phyloP scores from a whole-genome alignment of 2,888 invertebrate species.

The Endotricha flammealis region DNA sequence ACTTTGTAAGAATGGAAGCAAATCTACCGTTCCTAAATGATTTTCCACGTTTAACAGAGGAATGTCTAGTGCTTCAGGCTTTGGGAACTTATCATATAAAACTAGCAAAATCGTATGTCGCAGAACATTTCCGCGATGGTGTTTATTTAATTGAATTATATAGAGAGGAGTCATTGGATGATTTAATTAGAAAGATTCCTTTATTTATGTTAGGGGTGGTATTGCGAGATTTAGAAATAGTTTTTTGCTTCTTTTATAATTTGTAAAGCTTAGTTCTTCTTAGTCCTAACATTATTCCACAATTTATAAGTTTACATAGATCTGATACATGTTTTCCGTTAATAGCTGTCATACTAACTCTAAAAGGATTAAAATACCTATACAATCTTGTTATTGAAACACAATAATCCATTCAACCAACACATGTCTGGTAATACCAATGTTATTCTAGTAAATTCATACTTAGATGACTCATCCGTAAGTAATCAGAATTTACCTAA shows the following conservation, averaged over 20 bases:
- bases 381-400: neutral
- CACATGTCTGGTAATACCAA: neutral
- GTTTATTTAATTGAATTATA: slow-evolving; percentile 4
- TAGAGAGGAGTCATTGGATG: slow-evolving; percentile 5
- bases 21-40: neutral
- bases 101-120: slow-evolving; percentile 1
- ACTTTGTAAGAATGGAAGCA: too few relatives aligned
- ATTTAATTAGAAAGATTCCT: too few relatives aligned
- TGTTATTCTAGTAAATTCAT: neutral
- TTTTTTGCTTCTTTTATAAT: too few relatives aligned
- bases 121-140: slow-evolving; percentile 1
- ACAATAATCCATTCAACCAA: neutral
- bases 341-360: too few relatives aligned
- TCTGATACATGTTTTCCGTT: too few relatives aligned
- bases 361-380: neutral
- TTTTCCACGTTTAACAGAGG: slow-evolving; percentile 1
- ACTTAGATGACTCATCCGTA: too few relatives aligned
- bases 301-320: too few relatives aligned
- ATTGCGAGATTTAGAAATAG: too few relatives aligned
- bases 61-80: neutral
- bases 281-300: too few relatives aligned
- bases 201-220: too few relatives aligned
- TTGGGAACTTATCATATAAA: neutral
- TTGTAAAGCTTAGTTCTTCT: too few relatives aligned
- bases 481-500: too few relatives aligned